Conservation (phyloP, 2,888 invertebrate species). For the Lepidochrysops patricia region DNA sequence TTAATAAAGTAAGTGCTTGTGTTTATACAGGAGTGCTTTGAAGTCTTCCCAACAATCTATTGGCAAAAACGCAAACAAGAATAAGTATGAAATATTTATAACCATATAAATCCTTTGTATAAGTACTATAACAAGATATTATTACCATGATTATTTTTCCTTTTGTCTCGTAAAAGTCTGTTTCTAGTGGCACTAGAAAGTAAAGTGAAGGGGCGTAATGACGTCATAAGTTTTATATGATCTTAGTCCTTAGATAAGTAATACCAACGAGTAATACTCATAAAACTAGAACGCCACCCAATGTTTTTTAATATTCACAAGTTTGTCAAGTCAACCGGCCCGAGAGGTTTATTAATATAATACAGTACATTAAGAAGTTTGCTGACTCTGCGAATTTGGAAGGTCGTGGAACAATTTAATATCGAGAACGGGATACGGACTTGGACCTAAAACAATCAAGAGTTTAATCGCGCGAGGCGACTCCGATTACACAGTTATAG, state of each 20-base stretch:
- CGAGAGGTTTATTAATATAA: background rate
- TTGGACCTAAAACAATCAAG: constrained; percentile 10
- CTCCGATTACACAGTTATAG: constrained; percentile 9
- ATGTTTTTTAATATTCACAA: background rate
- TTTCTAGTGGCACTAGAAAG: background rate
- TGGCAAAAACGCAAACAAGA: background rate
- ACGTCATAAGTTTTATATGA: background rate
- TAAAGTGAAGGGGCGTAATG: background rate
- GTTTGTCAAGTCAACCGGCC: background rate
- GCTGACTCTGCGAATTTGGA: background rate
- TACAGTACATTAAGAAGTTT: background rate
- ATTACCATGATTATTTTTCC: background rate
- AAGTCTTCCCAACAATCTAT: constrained; percentile 2
- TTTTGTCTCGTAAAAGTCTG: background rate
- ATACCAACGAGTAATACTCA: background rate
- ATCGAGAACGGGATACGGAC: background rate
- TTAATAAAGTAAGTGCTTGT: constrained; percentile 7
- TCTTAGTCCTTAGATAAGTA: too few relatives aligned
- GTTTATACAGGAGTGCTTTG: background rate
- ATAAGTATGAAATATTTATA: background rate
- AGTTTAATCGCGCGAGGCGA: constrained; percentile 3
- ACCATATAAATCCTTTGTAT: constrained; percentile 7
- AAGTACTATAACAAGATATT: background rate
- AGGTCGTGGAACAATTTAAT: constrained; percentile 1
- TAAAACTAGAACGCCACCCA: background rate